phyloP scores from a whole-genome alignment of 1,140 invertebrate genomes.

The Drosophila orosa region DNA sequence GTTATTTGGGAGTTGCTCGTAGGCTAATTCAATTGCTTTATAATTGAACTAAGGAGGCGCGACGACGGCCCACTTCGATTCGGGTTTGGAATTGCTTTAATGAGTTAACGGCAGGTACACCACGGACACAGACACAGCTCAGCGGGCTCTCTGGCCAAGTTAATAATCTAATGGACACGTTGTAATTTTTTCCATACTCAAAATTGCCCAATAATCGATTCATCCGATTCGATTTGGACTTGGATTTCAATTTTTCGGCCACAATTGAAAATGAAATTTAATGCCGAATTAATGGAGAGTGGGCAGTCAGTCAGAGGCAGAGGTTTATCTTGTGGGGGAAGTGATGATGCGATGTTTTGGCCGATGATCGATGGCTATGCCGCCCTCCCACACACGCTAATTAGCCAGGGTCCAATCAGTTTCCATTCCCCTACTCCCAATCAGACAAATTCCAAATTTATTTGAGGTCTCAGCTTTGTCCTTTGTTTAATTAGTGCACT shows the following conservation, averaged over 20 bases:
- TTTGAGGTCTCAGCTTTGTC: slow-evolving; percentile 71
- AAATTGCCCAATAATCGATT: slow-evolving; percentile 71
- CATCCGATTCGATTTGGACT: slow-evolving; percentile 67
- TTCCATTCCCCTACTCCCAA: slow-evolving; percentile 1
- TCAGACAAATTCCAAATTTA: slow-evolving; percentile 71
- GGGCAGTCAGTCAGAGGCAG: slow-evolving; percentile 27
- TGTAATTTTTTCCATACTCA: slow-evolving; percentile 65
- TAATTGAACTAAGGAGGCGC: slow-evolving; percentile 79
- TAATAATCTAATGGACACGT: slow-evolving; percentile 80
- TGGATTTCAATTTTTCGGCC: slow-evolving; percentile 62
- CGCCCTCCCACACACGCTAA: slow-evolving; percentile 62
- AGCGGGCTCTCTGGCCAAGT: slow-evolving; percentile 74
- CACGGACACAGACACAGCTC: slow-evolving; percentile 22
- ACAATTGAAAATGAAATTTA: slow-evolving; percentile 73
- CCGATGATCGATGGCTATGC: slow-evolving; percentile 56
- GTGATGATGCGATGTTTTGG: slow-evolving; percentile 58
- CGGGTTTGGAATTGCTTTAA: slow-evolving; percentile 58
- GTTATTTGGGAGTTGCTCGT: slow-evolving; percentile 26
- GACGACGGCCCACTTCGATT: slow-evolving; percentile 40
- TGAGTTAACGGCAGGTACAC: slow-evolving; percentile 51
- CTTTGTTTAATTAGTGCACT: slow-evolving; percentile 80
- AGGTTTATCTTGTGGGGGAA: slow-evolving; percentile 47
- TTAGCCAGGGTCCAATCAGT: slow-evolving; percentile 47
- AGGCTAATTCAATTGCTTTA: slow-evolving; percentile 79
- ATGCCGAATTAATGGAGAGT: slow-evolving; percentile 67